Conservation (phyloP, 2,888 invertebrate genomes). For the Tetragonisca angustula region DNA sequence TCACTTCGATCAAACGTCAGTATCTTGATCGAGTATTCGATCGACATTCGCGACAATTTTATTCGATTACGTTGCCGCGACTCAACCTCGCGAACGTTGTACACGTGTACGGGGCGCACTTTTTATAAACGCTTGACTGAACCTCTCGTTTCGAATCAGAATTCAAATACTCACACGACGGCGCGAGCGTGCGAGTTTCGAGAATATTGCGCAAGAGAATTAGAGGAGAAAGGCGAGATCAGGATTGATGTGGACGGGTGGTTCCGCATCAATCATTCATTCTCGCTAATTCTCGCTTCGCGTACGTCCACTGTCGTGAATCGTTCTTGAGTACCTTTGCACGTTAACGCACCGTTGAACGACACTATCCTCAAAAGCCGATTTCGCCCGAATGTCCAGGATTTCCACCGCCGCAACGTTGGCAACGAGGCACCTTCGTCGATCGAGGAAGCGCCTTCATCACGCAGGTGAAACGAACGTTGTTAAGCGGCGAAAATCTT, state of each 20-base stretch:
- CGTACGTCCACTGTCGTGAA: background rate
- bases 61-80: background rate
- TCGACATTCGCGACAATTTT: background rate
- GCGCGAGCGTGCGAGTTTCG: background rate
- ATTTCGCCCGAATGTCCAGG: background rate
- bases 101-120: background rate
- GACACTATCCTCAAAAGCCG: background rate
- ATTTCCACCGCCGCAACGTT: background rate
- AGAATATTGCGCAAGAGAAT: background rate
- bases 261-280: background rate
- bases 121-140: background rate
- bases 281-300: background rate
- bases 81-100: background rate
- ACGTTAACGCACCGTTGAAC: background rate
- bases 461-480: slow-evolving; percentile 40
- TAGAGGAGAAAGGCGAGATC: background rate
- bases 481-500: slow-evolving; percentile 14
- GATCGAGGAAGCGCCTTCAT: slow-evolving; percentile 19
- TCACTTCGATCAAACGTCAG: background rate
- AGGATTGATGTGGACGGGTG: background rate
- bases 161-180: background rate
- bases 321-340: background rate
- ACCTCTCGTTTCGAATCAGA: background rate
- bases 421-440: background rate
- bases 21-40: background rate